Percentiles rank a stretch among this genome's conserved stretches.
Evolutionary conservation across 2,797 vertebrate genomes (phyloP).

Genomic region (Leptodactylus fallax): DNA sequence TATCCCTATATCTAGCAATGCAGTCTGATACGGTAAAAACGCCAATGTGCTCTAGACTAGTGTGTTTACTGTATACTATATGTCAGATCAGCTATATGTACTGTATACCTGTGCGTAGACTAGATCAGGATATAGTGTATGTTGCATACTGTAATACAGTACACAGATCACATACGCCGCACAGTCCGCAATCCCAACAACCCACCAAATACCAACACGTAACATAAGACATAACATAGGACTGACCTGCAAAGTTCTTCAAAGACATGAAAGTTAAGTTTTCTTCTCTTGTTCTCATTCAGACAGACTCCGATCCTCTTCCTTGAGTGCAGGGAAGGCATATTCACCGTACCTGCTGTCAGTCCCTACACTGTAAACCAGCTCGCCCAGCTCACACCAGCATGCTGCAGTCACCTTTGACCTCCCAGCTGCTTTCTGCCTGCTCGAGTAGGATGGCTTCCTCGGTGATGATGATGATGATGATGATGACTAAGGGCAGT

Average conservation of each 20-base stretch:
- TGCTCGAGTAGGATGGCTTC: neutral
- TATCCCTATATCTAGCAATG: too few relatives aligned
- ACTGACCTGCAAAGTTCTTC: constrained; percentile 76
- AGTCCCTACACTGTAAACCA: constrained; percentile 12
- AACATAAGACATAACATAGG: neutral
- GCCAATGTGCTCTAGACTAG: too few relatives aligned
- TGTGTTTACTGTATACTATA: neutral
- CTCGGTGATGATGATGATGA: neutral
- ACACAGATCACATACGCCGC: neutral
- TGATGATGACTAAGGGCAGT: constrained; percentile 2
- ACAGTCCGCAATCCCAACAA: neutral
- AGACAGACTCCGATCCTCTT: constrained; percentile 77
- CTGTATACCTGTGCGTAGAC: neutral
- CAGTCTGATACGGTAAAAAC: too few relatives aligned
- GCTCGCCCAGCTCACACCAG: constrained; percentile 1
- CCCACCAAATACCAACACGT: too few relatives aligned
- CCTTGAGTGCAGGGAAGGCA: constrained; percentile 63
- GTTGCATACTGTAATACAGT: neutral
- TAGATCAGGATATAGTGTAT: neutral
- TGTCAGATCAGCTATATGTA: neutral
- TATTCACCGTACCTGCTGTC: constrained; percentile 7
- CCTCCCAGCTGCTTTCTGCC: constrained; percentile 12
- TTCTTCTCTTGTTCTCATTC: constrained; percentile 77
- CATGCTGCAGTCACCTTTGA: constrained; percentile 27
- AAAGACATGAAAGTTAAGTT: constrained; percentile 76